Percentiles rank a stretch among this genome's conserved stretches.
Evolutionary conservation across 2,888 invertebrate genomes (phyloP).

Genomic region (Pammene fasciana): DNA sequence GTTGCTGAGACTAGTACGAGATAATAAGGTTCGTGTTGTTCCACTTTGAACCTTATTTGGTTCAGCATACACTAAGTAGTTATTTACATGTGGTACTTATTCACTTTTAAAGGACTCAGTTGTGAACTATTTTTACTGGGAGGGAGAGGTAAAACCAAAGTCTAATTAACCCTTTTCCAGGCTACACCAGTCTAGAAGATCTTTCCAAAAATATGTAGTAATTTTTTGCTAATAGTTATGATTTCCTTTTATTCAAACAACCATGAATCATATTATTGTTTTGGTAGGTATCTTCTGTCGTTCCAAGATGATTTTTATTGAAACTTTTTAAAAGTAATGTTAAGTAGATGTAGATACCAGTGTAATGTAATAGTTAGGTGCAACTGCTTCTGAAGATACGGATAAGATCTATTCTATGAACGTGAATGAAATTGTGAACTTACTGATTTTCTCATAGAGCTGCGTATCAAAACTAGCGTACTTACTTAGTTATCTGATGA

Average conservation of each 20-base stretch:
- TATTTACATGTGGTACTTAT: background rate
- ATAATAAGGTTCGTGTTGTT: background rate
- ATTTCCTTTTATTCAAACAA: too few relatives aligned
- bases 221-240: too few relatives aligned
- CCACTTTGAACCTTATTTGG: background rate
- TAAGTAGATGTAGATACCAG: too few relatives aligned
- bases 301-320: too few relatives aligned
- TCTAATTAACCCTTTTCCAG: too few relatives aligned
- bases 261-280: background rate
- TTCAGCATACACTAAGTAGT: background rate
- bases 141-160: too few relatives aligned
- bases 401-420: background rate
- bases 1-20: background rate
- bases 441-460: background rate
- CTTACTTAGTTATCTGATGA: background rate
- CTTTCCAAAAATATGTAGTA: too few relatives aligned
- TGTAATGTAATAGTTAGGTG: too few relatives aligned
- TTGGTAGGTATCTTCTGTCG: too few relatives aligned
- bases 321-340: too few relatives aligned
- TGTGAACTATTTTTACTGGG: background rate
- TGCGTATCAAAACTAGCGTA: background rate
- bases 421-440: background rate
- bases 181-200: too few relatives aligned
- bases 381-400: background rate
- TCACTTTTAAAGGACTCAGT: background rate